Base-by-base conservation (phyloP, 1,140 invertebrate species). In the Drosophila kepulauana region DNA sequence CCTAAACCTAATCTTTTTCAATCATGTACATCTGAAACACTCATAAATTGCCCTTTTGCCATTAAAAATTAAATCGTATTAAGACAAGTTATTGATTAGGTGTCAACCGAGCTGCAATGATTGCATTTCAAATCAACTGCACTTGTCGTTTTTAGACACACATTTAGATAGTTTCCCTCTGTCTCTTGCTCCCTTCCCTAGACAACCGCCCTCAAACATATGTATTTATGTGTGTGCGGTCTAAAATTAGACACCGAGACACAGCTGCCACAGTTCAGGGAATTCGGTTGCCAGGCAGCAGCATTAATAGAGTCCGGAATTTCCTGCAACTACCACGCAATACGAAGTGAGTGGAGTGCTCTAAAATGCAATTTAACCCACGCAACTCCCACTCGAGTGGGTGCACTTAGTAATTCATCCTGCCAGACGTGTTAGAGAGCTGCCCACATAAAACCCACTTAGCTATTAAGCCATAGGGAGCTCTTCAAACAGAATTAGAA, bases 331-430 rank as follows among this genome's bases (percentile, higher is more conserved):
- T 43, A 16, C 33, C 56, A 25, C 25, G 1, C 25, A 28, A 28
- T 16, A 7, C 11, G 6, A 7, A n/a, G 10, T 11, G 25, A 25
- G 20, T 28, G 20, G 25, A 25, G 20, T 28, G 20, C 48, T 5
- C 20, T 28, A 51, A 48, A 16, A 1, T 48, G 58, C 66, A 52
- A 33, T 11, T 61, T 15, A 30, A 16, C 57, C 57, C 66, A 5
- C 57, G 15, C 46, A 57, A 33, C 43, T 33, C n/a, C 33, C 56
- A 33, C 28, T 49, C 46, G 16, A 49, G 0, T 49, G 46, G 16
- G 8, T 16, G 28, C 35, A 43, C 41, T 43, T 43, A 5, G 15
- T 16, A 45, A 11, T 46, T 33, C 28, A 20, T 48, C 51, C 51
- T 13, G 11, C 35, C 35, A 38, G 35, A 38, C 35, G 35, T 38